Evolutionary conservation across 2,888 invertebrate species (phyloP).

Genomic region (Muscina levida): DNA sequence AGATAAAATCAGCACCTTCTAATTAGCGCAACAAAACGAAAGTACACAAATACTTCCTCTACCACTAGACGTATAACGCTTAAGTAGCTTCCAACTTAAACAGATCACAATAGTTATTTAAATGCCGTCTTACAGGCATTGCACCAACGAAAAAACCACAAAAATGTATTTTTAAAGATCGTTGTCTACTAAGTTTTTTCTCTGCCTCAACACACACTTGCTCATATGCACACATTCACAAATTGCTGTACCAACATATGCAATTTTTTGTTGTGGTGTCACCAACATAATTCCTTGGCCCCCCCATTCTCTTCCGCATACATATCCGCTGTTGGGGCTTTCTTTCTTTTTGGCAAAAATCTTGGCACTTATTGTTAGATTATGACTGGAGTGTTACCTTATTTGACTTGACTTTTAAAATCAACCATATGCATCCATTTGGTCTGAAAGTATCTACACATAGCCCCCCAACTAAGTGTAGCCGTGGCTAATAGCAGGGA

Average conservation of each 20-base stretch:
- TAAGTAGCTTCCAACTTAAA: too few species aligned
- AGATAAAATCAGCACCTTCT: too few species aligned
- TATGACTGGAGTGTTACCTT: conserved; percentile 60
- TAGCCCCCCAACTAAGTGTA: background rate
- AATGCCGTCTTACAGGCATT: too few species aligned
- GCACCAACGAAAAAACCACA: too few species aligned
- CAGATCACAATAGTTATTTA: too few species aligned
- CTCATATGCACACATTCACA: background rate
- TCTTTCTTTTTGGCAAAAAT: conserved; percentile 55
- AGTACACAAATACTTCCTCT: too few species aligned
- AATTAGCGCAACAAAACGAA: too few species aligned
- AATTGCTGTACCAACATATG: conserved; percentile 23
- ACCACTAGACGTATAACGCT: too few species aligned
- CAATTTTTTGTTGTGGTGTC: background rate
- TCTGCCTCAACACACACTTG: too few species aligned
- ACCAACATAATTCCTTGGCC: background rate
- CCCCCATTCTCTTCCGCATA: background rate
- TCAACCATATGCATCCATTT: conserved; percentile 31
- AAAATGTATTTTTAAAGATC: conserved; percentile 22
- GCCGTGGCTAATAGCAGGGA: too few species aligned
- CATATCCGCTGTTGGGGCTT: conserved; percentile 33
- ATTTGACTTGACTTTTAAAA: conserved; percentile 36
- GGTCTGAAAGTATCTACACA: conserved; percentile 22
- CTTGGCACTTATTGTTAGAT: conserved; percentile 60
- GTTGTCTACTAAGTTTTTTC: too few species aligned